Evolutionary conservation across 2,888 invertebrate species (phyloP), one percentile per base, ranked within the genome.

Genomic region (Meloe dianella): DNA sequence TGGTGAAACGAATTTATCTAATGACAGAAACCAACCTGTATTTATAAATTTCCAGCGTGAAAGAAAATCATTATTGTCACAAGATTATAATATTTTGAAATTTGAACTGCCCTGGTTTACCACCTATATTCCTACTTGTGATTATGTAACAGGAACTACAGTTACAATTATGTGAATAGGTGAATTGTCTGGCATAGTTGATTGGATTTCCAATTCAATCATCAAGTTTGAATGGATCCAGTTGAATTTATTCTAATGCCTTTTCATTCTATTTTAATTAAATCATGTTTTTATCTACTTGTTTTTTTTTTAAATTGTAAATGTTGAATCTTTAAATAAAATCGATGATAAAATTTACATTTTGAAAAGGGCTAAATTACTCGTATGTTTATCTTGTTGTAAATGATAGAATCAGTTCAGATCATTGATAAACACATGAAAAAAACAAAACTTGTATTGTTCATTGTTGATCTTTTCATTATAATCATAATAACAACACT

Each of bases 101-200:
- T 9, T 47, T 20, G 20, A 47, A 10, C 20, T 20, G 20, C 2
- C 20, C 3, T 47, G 10, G 20, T 47, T 47, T 47, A 9, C 20
- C 47, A 47, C 47, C 20, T n/a, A n/a, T n/a, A n/a, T n/a, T n/a
- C n/a, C n/a, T 10, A 47, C 47, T 47, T 47, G 47, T 20, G 47
- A 20, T 10, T 8, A 47, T 47, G 9, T 20, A 47, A 20, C 10
- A 20, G 10, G 3, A 22, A 2, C 9, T 17, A 47, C 8, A 47
- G 20, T 5, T 17, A 9, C 17, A 47, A 17, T 47, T 47, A 47
- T 47, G 47, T 17, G 20, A 47, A 47, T 47, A 47, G 20, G 8
- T 20, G 9, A 47, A 47, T 47, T 47, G 22, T 47, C 20, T 10
- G 47, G 0, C 20, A 47, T 1, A 47, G 47, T 47, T 47, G 47